Evolutionary conservation across 2,888 invertebrate species (phyloP).

Genomic region (Drosophila testacea): DNA sequence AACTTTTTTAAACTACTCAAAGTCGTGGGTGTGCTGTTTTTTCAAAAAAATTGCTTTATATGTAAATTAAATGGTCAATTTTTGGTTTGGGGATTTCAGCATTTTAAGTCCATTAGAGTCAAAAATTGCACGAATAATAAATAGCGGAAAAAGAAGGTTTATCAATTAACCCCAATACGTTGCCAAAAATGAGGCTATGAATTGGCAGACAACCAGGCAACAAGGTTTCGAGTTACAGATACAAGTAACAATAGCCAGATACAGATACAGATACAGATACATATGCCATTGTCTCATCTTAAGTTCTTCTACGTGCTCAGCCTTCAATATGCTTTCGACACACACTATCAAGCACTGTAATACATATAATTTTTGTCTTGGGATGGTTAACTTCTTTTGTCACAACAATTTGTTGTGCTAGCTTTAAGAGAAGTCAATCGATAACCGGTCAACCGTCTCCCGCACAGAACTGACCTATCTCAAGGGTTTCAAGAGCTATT

Average conservation of each 20-base stretch:
- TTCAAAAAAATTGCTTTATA: slow-evolving; percentile 56
- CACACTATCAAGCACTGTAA: slow-evolving; percentile 3
- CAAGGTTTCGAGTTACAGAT: slow-evolving; percentile 18
- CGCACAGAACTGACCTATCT: slow-evolving; percentile 58
- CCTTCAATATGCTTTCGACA: slow-evolving; percentile 23
- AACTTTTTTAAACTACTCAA: slow-evolving; percentile 46
- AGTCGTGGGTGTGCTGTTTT: slow-evolving; percentile 58
- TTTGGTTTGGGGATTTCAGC: slow-evolving; percentile 35
- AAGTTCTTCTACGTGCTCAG: slow-evolving; percentile 34
- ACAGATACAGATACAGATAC: slow-evolving; percentile 29
- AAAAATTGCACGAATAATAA: slow-evolving; percentile 65
- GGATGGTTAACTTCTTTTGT: slow-evolving; percentile 25
- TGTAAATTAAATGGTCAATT: slow-evolving; percentile 55
- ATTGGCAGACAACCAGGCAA: slow-evolving; percentile 12
- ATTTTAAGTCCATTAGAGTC: slow-evolving; percentile 31
- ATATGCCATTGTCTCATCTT: slow-evolving; percentile 18
- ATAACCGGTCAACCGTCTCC: slow-evolving; percentile 42
- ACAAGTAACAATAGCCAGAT: slow-evolving; percentile 9
- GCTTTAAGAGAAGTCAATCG: slow-evolving; percentile 17
- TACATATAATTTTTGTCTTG: neutral
- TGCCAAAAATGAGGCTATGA: slow-evolving; percentile 15
- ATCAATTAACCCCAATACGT: slow-evolving; percentile 74
- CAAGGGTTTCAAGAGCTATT: slow-evolving; percentile 21
- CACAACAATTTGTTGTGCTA: slow-evolving; percentile 21
- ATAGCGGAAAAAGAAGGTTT: slow-evolving; percentile 33